A percentile compares a stretch with the other conserved stretches of the same genome.
These are phyloP conservation scores for Myopa testacea DNA, from an alignment of 2,888 invertebrate genomes.

Conservation along the genomic window DNA sequence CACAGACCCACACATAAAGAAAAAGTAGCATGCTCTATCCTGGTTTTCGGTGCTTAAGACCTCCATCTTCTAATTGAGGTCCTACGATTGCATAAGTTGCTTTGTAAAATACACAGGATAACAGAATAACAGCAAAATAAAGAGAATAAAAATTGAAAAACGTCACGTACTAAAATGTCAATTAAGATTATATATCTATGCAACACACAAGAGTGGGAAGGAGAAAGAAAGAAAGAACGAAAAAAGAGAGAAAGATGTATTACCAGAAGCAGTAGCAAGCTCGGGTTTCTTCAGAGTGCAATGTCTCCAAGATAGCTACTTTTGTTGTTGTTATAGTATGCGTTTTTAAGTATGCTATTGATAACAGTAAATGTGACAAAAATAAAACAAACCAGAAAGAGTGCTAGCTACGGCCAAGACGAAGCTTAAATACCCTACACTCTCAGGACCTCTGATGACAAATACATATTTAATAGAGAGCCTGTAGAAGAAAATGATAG, in stretches of 20 bases:
- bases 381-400: not conserved
- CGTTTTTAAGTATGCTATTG: conserved; percentile 9
- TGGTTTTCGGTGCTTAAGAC: too few relatives aligned
- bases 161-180: not conserved
- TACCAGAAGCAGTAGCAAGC: not conserved
- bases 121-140: not conserved
- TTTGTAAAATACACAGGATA: not conserved
- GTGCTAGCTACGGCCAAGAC: too few relatives aligned
- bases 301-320: not conserved
- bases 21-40: too few relatives aligned
- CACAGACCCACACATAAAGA: not conserved
- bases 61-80: too few relatives aligned
- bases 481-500: too few relatives aligned
- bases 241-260: not conserved
- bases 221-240: not conserved
- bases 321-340: not conserved
- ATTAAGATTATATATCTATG: not conserved
- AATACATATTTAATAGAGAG: too few relatives aligned
- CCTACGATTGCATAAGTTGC: too few relatives aligned
- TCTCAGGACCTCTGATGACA: too few relatives aligned
- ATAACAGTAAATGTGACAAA: conserved; percentile 3
- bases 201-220: not conserved
- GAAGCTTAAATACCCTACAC: too few relatives aligned
- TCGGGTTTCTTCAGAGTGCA: not conserved
- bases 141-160: not conserved